These are phyloP conservation scores for Nemapogon koenigi DNA, from an alignment of 2,888 invertebrate genomes.

Conservation along the genomic window DNA sequence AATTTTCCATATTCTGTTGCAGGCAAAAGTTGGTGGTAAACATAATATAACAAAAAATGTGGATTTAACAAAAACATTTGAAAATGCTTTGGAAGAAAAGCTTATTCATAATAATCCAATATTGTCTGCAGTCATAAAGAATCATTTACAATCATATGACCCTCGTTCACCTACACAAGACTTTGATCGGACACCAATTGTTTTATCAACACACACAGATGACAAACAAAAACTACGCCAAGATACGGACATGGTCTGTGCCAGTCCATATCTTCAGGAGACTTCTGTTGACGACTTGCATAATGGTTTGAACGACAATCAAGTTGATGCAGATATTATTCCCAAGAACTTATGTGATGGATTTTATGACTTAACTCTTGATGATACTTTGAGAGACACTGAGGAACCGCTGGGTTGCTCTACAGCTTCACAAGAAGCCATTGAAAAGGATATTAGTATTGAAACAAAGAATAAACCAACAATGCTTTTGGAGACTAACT, in stretches of 20 bases:
- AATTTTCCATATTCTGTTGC: slow-evolving; percentile 21
- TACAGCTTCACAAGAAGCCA: slow-evolving; percentile 43
- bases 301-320: slow-evolving; percentile 25
- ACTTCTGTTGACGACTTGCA: slow-evolving; percentile 23
- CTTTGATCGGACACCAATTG: slow-evolving; percentile 66
- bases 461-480: slow-evolving; percentile 36
- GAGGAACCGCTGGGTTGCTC: slow-evolving; percentile 46
- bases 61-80: slow-evolving; percentile 53
- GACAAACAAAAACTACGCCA: slow-evolving; percentile 25
- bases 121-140: slow-evolving; percentile 52
- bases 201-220: slow-evolving; percentile 31
- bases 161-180: slow-evolving; percentile 67
- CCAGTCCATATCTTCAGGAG: slow-evolving; percentile 30
- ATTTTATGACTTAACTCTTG: slow-evolving; percentile 39
- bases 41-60: slow-evolving; percentile 57
- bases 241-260: slow-evolving; percentile 22
- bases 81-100: slow-evolving; percentile 39
- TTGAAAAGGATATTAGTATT: slow-evolving; percentile 36
- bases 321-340: slow-evolving; percentile 31
- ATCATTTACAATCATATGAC: slow-evolving; percentile 55
- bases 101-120: slow-evolving; percentile 52
- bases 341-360: slow-evolving; percentile 48
- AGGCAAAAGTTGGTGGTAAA: slow-evolving; percentile 42
- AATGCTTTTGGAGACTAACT: slow-evolving; percentile 65
- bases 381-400: slow-evolving; percentile 38